A percentile compares a stretch with the other conserved stretches of the same genome.
phyloP scores from a whole-genome alignment of 1,140 invertebrate species.

The Monomorium pharaonis region DNA sequence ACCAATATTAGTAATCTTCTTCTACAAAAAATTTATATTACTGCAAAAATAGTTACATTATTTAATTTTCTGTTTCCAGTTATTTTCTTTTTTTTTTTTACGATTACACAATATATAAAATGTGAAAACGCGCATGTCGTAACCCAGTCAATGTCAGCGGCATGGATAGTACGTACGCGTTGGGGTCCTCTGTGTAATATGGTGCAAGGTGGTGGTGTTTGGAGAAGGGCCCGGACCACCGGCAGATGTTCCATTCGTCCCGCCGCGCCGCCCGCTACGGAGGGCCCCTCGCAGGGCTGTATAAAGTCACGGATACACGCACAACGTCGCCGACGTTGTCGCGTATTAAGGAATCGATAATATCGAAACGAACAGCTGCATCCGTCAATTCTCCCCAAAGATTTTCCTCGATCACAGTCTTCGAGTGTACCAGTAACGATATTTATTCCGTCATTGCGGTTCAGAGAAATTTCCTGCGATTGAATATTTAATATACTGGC shows the following conservation, averaged over 20 bases:
- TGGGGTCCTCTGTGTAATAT: conserved; percentile 69
- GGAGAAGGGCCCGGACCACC: conserved; percentile 75
- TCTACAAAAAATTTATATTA: too few relatives aligned
- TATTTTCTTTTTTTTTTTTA: neutral
- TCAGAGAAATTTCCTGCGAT: conserved; percentile 6
- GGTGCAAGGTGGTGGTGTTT: conserved; percentile 75
- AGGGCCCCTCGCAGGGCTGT: conserved; percentile 76
- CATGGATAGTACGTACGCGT: conserved; percentile 62
- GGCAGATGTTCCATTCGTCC: conserved; percentile 84
- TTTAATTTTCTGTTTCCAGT: neutral
- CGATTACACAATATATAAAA: neutral
- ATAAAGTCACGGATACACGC: conserved; percentile 72
- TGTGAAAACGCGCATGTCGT: neutral
- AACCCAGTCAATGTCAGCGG: conserved; percentile 54
- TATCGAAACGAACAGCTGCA: conserved; percentile 70
- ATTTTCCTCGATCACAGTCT: conserved; percentile 58
- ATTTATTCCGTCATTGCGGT: conserved; percentile 7
- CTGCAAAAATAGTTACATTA: neutral
- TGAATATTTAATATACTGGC: neutral
- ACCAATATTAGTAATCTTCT: too few relatives aligned
- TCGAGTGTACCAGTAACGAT: conserved; percentile 33
- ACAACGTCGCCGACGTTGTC: conserved; percentile 49
- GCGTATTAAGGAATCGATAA: conserved; percentile 66
- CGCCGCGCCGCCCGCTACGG: conserved; percentile 75
- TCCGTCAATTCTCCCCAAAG: conserved; percentile 46